Evolutionary conservation across 2,797 vertebrate genomes (phyloP), one percentile per base, ranked within the genome.

Genomic region (Eleutherodactylus coqui): DNA sequence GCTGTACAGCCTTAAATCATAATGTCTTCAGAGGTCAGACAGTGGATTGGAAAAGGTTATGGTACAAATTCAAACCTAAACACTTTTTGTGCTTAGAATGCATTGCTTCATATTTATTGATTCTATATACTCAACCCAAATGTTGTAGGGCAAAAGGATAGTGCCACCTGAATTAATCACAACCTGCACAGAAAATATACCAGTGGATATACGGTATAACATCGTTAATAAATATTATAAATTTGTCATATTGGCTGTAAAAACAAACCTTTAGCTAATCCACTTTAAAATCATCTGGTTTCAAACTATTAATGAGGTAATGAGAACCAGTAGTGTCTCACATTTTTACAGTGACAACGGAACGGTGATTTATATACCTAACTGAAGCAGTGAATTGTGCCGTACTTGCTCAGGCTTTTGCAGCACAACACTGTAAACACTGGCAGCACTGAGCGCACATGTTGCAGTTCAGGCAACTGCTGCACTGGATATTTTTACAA

Each of bases 401-500:
- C 21, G 2, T 13, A 27, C 19, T 5, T 43, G 67, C 17, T 82
- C 60, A 82, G 24, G 27, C 80, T 38, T 82, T 72, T 10, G 24
- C 4, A 29, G 34, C 24, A 16, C 67, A 53, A 10, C 80, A 82
- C 16, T 51, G 4, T 3, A 51, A 69, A 38, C 79, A 81, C 7
- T 7, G 5, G 43, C 64, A 53, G 11, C 77, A 79, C 2, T 11
- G 10, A 14, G n/a, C 14, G 60, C 77, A 79, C 38, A 43, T 29
- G 77, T 21, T 60, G n/a, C 77, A 79, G 6, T 64, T 64, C n/a
- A 79, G 3, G 29, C 77, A 79, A 3, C 55, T 45, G 58, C 38
- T 64, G 41, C 77, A 80, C 60, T 80, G 78, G 41, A 67, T 43
- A 11, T 11, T 43, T 13, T 78, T 78, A 36, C 51, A 78, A 21